Evolutionary conservation across 2,113 vertebrate genomes (phyloP).

Genomic region (Terrapene triunguis): DNA sequence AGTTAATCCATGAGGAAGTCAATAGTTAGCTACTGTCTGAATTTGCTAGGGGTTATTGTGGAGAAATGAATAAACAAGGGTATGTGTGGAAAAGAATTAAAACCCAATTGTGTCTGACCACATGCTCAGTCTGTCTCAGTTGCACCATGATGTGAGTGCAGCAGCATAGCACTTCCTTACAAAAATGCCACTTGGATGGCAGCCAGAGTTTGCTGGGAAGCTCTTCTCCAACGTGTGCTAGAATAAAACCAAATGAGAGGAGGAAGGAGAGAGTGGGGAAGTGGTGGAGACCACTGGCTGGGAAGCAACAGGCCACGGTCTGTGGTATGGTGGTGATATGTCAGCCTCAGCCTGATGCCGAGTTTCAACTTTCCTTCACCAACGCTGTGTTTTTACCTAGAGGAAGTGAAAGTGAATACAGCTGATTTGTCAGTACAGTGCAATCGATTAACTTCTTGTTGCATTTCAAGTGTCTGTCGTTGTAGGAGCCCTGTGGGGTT

Average conservation of each 20-base stretch:
- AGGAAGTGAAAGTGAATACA: neutral
- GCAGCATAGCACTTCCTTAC: neutral
- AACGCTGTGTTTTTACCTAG: rapidly evolving
- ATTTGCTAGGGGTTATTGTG: neutral
- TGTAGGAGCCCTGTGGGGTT: neutral
- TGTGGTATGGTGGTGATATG: neutral
- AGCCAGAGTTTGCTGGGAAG: neutral
- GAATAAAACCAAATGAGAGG: neutral
- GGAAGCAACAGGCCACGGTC: neutral
- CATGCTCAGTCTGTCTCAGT: neutral
- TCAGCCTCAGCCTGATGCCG: neutral
- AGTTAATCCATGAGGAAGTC: neutral
- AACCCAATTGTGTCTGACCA: rapidly evolving
- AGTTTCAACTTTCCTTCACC: neutral
- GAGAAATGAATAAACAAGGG: neutral
- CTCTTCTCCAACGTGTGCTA: neutral
- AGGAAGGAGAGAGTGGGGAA: neutral
- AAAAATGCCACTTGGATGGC: neutral
- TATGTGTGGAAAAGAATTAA: neutral
- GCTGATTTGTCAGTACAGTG: neutral
- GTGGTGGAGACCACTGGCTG: neutral
- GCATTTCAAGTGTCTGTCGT: neutral
- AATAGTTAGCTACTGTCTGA: neutral
- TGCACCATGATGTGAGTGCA: neutral
- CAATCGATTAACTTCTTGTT: neutral